Base-by-base conservation (phyloP, 2,113 vertebrate species). In the Cololabis saira region DNA sequence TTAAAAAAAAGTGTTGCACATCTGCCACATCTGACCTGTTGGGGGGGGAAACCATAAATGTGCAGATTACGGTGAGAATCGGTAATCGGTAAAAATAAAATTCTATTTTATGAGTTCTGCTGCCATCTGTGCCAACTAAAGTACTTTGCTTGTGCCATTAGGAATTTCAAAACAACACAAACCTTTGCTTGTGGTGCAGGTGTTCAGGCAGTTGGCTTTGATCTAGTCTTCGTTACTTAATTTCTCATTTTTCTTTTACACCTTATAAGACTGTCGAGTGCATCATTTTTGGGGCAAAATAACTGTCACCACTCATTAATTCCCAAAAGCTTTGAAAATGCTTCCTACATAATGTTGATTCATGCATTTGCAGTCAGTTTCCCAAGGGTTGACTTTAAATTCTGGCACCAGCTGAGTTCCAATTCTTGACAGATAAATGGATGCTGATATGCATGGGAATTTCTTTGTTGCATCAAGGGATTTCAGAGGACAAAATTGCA, bases 401-500 rank as follows among this genome's bases (percentile, higher is more conserved):
- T 67, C 50, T 70, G 64, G 33, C 44, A 50, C 67, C 62, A 84
- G 67, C 22, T 49, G 66, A 68, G 48, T 63, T 71, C 43, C 19
- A 57, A 17, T 67, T 58, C 55, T 64, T 43, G 62, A 73, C 56
- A 70, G 53, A 76, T 48, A 50, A 61, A 61, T 3, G 19, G 33
- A 43, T 54, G 11, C 3, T 19, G 62, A 17, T 16, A 37, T 50
- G 67, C 71, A 74, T 61, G 41, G 48, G 64, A 79, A 66, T 87
- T 67, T 53, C 19, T 51, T 67, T 62, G 55, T 73, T 60, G 44
- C 22, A 41, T 73, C 60, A 51, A 59, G 78, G 60, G 73, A 84
- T 81, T 81, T 82, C 30, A 41, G 45, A 47, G 67, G 68, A 80
- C 66, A 67, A 78, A 82, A 73, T 66, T 42, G 76, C 71, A 82